A percentile compares a stretch with the other conserved stretches of the same genome.
These are phyloP conservation scores for Conchocele bisecta DNA, from an alignment of 2,888 invertebrate genomes.

Conservation along the genomic window DNA sequence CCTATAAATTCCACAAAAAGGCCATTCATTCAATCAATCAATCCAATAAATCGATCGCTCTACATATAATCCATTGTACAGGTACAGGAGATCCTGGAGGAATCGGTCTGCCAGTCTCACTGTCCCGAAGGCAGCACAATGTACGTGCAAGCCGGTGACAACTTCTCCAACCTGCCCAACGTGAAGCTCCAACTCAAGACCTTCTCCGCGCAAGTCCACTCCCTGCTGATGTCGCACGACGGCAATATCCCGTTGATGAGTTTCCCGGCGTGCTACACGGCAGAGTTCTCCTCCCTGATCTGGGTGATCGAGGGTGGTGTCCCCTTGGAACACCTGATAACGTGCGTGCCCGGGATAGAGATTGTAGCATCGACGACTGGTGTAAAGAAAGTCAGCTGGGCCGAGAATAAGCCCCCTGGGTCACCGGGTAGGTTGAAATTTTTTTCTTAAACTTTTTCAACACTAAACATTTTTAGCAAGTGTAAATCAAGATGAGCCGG, in stretches of 20 bases:
- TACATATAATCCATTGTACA: slow-evolving; percentile 5
- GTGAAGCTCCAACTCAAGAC: slow-evolving; percentile 85
- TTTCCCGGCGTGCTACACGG: slow-evolving; percentile 91
- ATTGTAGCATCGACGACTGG: slow-evolving; percentile 84
- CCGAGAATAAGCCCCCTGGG: slow-evolving; percentile 77
- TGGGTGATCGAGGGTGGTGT: slow-evolving; percentile 86
- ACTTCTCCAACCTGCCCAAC: slow-evolving; percentile 86
- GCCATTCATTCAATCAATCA: background rate
- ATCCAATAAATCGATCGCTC: background rate
- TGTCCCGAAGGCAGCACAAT: slow-evolving; percentile 85
- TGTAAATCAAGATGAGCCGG: no score
- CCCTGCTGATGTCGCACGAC: slow-evolving; percentile 89
- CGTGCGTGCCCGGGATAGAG: slow-evolving; percentile 90
- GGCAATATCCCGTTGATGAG: slow-evolving; percentile 91
- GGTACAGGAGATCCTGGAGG: slow-evolving; percentile 72
- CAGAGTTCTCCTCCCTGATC: slow-evolving; percentile 87
- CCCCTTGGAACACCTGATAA: slow-evolving; percentile 93
- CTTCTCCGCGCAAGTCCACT: slow-evolving; percentile 87
- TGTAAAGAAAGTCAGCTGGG: slow-evolving; percentile 85
- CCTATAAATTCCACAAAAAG: no score
- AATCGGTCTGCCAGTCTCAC: slow-evolving; percentile 88
- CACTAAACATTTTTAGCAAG: no score
- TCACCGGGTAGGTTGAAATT: slow-evolving; percentile 62
- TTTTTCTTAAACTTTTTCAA: no score
- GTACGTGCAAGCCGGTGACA: slow-evolving; percentile 90